Conservation (phyloP, 1,140 invertebrate genomes). For the Drosophila nigrodunni region DNA sequence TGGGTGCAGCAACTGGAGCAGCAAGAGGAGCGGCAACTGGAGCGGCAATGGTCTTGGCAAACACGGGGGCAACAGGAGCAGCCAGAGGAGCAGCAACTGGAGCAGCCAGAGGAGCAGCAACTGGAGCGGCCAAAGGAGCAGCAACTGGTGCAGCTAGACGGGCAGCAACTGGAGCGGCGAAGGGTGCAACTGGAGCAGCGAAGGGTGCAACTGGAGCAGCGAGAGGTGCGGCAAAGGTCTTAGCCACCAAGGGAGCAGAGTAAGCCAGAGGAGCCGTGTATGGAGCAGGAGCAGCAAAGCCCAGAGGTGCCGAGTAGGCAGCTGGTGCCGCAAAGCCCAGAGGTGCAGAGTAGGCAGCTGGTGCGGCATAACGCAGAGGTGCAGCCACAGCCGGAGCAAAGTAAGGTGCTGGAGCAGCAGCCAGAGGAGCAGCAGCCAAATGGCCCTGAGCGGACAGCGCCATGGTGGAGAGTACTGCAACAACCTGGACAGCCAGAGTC, state of each 20-base stretch:
- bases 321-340: constrained; percentile 53
- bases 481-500: constrained; percentile 54
- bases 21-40: constrained; percentile 45
- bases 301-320: constrained; percentile 44
- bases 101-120: constrained; percentile 45
- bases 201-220: constrained; percentile 11
- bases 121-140: constrained; percentile 59
- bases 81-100: constrained; percentile 59
- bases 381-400: background rate
- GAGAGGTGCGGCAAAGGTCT: constrained; percentile 45
- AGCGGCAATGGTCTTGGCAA: constrained; percentile 72
- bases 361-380: constrained; percentile 27
- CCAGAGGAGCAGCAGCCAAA: constrained; percentile 56
- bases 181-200: constrained; percentile 54
- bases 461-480: constrained; percentile 81
- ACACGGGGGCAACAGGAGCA: constrained; percentile 58
- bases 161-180: constrained; percentile 54
- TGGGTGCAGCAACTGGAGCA: constrained; percentile 44
- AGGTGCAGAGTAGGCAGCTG: constrained; percentile 31
- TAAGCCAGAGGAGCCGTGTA: constrained; percentile 37
- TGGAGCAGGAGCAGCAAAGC: constrained; percentile 53
- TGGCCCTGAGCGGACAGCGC: constrained; percentile 73
- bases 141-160: constrained; percentile 57
- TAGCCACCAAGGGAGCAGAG: constrained; percentile 55
- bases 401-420: constrained; percentile 50